phyloP scores from a whole-genome alignment of 2,113 vertebrate species.

The Spheniscus mendiculus region DNA sequence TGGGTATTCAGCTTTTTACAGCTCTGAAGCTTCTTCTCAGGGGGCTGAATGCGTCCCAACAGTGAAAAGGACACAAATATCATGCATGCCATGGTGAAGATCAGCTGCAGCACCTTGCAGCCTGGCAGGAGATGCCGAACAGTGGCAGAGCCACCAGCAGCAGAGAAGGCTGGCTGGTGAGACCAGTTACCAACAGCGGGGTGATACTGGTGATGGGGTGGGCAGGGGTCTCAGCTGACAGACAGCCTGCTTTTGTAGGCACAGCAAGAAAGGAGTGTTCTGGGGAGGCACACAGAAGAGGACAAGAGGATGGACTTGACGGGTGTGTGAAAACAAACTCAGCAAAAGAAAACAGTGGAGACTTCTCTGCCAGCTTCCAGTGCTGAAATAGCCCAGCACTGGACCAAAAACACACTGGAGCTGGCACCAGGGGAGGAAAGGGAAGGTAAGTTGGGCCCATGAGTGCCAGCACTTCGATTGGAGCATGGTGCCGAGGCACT shows the following conservation, averaged over 20 bases:
- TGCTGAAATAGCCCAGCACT: background rate
- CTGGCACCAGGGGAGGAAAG: background rate
- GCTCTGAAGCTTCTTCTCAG: background rate
- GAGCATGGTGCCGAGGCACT: accelerated
- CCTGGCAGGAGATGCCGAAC: background rate
- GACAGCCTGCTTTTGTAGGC: background rate
- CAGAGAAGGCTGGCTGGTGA: background rate
- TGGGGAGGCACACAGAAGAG: background rate
- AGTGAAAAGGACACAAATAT: background rate
- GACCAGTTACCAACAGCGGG: background rate
- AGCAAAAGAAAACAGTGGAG: background rate
- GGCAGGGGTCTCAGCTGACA: background rate
- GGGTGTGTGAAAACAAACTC: background rate
- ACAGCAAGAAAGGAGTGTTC: background rate
- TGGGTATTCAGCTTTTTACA: background rate
- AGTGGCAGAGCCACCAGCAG: background rate
- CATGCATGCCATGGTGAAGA: background rate
- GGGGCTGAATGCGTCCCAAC: background rate
- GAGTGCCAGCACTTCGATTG: accelerated
- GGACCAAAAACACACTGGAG: background rate
- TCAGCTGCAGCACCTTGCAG: background rate
- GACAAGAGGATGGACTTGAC: background rate
- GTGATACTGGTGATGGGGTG: background rate
- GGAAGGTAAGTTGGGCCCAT: background rate
- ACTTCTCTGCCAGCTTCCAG: background rate